Evolutionary conservation across 2,888 invertebrate genomes (phyloP).

Genomic region (Zelleria hepariella): DNA sequence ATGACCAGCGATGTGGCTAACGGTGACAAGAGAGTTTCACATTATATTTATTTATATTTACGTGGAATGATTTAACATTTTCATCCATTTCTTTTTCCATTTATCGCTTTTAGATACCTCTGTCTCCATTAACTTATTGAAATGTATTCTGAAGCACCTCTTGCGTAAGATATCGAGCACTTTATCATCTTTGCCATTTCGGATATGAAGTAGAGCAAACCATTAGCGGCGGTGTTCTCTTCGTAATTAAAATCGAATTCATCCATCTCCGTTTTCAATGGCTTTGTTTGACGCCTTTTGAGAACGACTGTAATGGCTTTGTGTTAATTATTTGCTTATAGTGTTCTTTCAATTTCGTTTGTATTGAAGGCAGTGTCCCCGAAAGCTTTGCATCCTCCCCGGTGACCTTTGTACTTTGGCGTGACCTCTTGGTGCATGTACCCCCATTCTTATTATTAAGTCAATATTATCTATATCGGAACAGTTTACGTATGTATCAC

Average conservation of each 20-base stretch:
- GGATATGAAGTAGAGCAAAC: background rate
- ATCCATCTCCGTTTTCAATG: conserved; percentile 28
- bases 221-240: background rate
- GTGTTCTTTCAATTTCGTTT: conserved; percentile 54
- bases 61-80: conserved; percentile 44
- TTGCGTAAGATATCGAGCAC: background rate
- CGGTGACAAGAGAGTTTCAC: background rate
- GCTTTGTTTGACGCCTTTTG: conserved; percentile 41
- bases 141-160: background rate
- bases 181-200: background rate
- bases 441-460: conserved; percentile 44
- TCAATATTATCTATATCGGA: too few species aligned
- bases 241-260: background rate
- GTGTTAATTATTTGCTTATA: conserved; percentile 49
- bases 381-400: conserved; percentile 70
- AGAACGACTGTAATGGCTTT: conserved; percentile 38
- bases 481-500: conserved; percentile 26
- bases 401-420: conserved; percentile 62
- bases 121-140: background rate
- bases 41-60: background rate
- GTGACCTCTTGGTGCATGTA: conserved; percentile 73
- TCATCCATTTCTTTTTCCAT: conserved; percentile 31
- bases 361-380: conserved; percentile 71
- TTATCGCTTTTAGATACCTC: conserved; percentile 21
- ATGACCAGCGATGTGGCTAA: background rate